Percentiles rank a stretch among this genome's conserved stretches.
Conservation (phyloP, 1,140 invertebrate genomes). For the Lithobius niger region DNA sequence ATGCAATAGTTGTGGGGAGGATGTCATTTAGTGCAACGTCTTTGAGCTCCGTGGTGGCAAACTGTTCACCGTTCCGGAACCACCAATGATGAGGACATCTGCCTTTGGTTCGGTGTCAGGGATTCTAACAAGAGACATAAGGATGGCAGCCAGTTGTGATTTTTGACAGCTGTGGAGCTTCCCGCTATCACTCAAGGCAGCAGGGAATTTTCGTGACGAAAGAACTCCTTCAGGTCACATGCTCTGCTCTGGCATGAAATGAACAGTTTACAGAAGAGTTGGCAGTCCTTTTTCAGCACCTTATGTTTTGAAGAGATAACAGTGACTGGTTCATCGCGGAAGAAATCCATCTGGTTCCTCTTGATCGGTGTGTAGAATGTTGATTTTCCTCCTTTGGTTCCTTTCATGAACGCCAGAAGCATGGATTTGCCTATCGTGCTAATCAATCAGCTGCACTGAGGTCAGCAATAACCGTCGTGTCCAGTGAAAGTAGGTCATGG, state of each 20-base stretch:
- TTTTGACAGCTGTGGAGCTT: no score
- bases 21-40: no score
- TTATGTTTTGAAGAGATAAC: conserved; percentile 8
- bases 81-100: no score
- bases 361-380: conserved; percentile 15
- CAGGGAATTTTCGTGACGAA: no score
- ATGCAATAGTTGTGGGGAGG: no score
- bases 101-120: no score
- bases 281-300: conserved; percentile 15
- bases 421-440: conserved; percentile 6
- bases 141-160: no score
- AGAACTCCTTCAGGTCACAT: no score
- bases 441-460: conserved; percentile 9
- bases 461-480: conserved; percentile 12
- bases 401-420: conserved; percentile 10
- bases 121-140: no score
- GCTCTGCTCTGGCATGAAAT: conserved; percentile 7
- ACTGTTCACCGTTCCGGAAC: no score
- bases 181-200: no score
- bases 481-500: conserved; percentile 14
- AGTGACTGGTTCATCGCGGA: conserved; percentile 7
- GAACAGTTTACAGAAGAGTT: conserved; percentile 13
- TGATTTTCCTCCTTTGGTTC: background rate
- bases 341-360: conserved; percentile 14
- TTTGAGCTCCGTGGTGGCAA: no score